phyloP scores from a whole-genome alignment of 2,797 vertebrate species.

The Rhincodon typus region DNA sequence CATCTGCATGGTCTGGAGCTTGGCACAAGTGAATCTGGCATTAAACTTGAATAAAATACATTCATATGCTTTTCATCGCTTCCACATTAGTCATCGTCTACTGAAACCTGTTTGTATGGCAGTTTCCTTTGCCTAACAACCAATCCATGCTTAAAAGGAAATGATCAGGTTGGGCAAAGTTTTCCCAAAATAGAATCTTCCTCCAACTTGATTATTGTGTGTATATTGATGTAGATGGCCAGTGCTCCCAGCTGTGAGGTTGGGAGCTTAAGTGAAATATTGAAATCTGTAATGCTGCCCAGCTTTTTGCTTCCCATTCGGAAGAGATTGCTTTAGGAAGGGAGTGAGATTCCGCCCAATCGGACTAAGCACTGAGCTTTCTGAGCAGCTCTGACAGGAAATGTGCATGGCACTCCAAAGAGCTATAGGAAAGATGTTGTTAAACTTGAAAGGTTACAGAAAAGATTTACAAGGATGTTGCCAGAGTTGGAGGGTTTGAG shows the following conservation, averaged over 20 bases:
- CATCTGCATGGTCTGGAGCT: background rate
- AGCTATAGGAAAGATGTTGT: background rate
- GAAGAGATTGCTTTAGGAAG: background rate
- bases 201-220: background rate
- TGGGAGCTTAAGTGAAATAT: background rate
- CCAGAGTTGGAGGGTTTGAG: too few relatives aligned
- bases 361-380: background rate
- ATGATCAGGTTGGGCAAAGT: background rate
- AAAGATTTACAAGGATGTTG: too few relatives aligned
- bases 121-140: background rate
- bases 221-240: background rate
- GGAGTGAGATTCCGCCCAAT: background rate
- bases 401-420: background rate
- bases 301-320: background rate
- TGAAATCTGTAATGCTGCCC: background rate
- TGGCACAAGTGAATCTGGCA: background rate
- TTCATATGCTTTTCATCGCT: background rate
- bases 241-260: background rate
- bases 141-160: background rate
- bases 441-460: too few relatives aligned
- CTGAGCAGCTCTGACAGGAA: background rate
- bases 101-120: background rate
- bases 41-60: background rate
- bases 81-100: background rate
- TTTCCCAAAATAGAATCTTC: background rate